phyloP scores from a whole-genome alignment of 2,797 vertebrate species.

The Aselliscus stoliczkanus region DNA sequence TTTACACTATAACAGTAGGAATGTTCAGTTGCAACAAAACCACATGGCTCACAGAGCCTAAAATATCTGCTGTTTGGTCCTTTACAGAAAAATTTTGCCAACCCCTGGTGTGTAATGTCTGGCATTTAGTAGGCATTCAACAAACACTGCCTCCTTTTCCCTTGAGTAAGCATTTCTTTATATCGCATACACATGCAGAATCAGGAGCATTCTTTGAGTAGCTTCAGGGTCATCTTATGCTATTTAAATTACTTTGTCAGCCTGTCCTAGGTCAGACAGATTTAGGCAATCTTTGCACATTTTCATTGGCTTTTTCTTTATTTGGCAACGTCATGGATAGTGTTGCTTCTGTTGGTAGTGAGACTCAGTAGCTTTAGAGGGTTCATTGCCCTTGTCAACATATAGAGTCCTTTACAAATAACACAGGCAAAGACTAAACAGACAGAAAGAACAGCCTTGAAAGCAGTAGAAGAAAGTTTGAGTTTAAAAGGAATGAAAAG shows the following conservation, averaged over 20 bases:
- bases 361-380: slow-evolving; percentile 63
- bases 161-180: slow-evolving; percentile 57
- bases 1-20: not conserved
- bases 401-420: slow-evolving; percentile 64
- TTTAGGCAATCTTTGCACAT: slow-evolving; percentile 51
- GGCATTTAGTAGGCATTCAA: slow-evolving; percentile 63
- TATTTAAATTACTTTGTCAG: slow-evolving; percentile 69
- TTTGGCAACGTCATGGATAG: slow-evolving; percentile 67
- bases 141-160: slow-evolving; percentile 56
- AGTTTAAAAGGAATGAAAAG: slow-evolving; percentile 50
- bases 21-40: not conserved
- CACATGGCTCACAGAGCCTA: not conserved
- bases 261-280: slow-evolving; percentile 42
- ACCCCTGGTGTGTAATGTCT: slow-evolving; percentile 24
- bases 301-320: slow-evolving; percentile 59
- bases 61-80: not conserved
- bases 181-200: slow-evolving; percentile 40
- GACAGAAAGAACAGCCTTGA: slow-evolving; percentile 44
- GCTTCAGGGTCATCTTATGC: slow-evolving; percentile 49
- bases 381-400: slow-evolving; percentile 59
- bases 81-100: slow-evolving; percentile 51
- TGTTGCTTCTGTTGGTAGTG: slow-evolving; percentile 63
- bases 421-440: slow-evolving; percentile 63
- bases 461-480: slow-evolving; percentile 54
- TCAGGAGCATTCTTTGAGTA: slow-evolving; percentile 58